Base-by-base conservation (phyloP, 2,888 invertebrate genomes). In the Heliothis peltigera region DNA sequence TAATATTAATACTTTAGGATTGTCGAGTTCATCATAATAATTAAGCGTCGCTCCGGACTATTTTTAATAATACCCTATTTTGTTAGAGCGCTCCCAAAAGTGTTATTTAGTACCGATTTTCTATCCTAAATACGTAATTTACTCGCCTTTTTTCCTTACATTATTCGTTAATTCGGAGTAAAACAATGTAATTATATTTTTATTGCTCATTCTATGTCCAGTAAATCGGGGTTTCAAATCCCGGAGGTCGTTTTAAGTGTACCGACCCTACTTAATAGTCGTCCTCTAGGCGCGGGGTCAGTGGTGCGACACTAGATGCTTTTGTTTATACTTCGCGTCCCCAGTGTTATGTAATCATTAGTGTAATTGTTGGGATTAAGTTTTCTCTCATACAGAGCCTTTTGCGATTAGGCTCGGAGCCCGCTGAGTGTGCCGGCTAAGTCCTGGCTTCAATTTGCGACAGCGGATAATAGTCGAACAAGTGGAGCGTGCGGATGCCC, bases 141-240 rank as follows among this genome's bases (percentile, higher is more conserved):
- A 84, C 84, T 86, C 75, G 82, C 81, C 83, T 87, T 87, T 82
- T 85, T 87, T 86, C 82, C 82, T 83, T 79, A 84, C 80, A 83
- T 86, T 89, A 84, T 87, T 87, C 87, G 87, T 89, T 87, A 88
- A 90, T 89, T 84, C 86, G 77, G 84, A 90, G 86, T 88, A 87
- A 89, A 90, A 89, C 91, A 90, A 90, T 89, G 88, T 92, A 92
- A 92, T 93, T 92, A 93, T 92, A 92, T 92, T 92, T 92, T 92
- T 93, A 94, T 91, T 92, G 91, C 89, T 91, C 90, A 90, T 92
- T 92, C 89, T 87, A 90, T 91, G 91, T 92, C 89, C 89, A 91
- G 90, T 92, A 92, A 94, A 93, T 92, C 91, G 91, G 88, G 84
- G 87, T 87, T 87, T 87, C 85, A 83, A 89, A 86, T 92, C 93